Base-by-base conservation (phyloP, 2,113 vertebrate genomes). In the Ginglymostoma cirratum region DNA sequence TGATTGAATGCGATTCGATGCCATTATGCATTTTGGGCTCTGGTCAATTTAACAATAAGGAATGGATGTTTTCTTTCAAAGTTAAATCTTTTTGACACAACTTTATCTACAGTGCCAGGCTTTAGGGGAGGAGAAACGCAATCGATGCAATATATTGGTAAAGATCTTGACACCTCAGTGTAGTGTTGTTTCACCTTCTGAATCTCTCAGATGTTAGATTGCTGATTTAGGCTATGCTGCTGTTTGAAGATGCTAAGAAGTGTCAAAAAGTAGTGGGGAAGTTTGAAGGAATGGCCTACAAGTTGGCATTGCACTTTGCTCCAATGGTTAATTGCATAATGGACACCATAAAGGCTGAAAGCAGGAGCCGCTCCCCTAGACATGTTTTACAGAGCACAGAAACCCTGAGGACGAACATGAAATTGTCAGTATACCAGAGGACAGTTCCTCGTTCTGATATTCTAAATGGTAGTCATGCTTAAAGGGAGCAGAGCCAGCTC, bases 11-110 rank as follows among this genome's bases (percentile, higher is more conserved):
- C 34, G 38, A 38, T 66, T 93, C 61, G 61, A 93, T 38, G 61
- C 10, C 38, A 19, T 93, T 19, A 10, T 93, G 61, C n/a, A 19
- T 66, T 93, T 61, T 66, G 89, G n/a, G 34, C 61, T 6, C 15
- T 66, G 34, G 61, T 93, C 89, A 93, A 93, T 17, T 38, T 93
- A 66, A 93, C 5, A 66, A 42, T 42, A 93, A 93, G 89, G 34
- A 93, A 93, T 67, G 17, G 89, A 93, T 66, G 38, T 93, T 93
- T 93, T 38, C 66, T 93, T 66, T 38, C 61, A 67, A 19, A 93
- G 55, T 23, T 93, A 66, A 66, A 66, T 93, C 34, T 66, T n/a
- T 67, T 38, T 38, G 17, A 38, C n/a, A 67, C 42, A 93, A 66
- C 38, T 34, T 61, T 93, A 66, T 38, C 61, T 93, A 93, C 89